Base-by-base conservation (phyloP, 2,888 invertebrate genomes). In the Hermaeophaga mercurialis region DNA sequence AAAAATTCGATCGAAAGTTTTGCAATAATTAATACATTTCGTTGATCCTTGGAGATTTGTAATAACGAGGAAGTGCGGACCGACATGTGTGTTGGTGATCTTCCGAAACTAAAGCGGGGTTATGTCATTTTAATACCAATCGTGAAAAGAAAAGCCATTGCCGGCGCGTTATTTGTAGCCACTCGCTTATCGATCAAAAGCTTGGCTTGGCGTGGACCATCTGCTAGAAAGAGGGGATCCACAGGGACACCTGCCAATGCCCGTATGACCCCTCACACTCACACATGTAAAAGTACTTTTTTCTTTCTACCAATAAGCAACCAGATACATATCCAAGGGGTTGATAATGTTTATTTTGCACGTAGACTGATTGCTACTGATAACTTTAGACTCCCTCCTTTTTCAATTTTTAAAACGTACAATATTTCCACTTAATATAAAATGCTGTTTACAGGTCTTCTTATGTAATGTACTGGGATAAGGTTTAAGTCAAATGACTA, bases 211-310 rank as follows among this genome's bases (percentile, higher is more conserved):
- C 53, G 61, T 54, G 56, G 55, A 59, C 70, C 70, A 70, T 69
- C 69, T 70, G 69, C 69, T 63, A 19, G 48, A 46, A 61, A 41
- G 62, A 63, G 65, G 67, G 70, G 70, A 66, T 64, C 64, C 63
- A 60, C 50, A 59, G 63, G 68, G 70, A 71, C 73, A 72, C 72
- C 72, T 72, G 72, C 73, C 71, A 62, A 15, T 38, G 68, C 71
- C 71, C 72, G 71, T 69, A 71, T 73, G 70, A 67, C 71, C 70
- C 71, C 66, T 71, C 68, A 64, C 61, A 50, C 49, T 50, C 49
- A 50, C 50, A 50, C 64, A 70, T 67, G 68, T 69, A 66, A 65
- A 65, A 56, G 59, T 47, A 54, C 54, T 54, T 28, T 54, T 33
- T 36, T 46, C 46, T 47, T 41, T 41, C 49, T 49, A 43, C 46